Evolutionary conservation across 2,888 invertebrate species (phyloP).

Genomic region (Amiota mariae): DNA sequence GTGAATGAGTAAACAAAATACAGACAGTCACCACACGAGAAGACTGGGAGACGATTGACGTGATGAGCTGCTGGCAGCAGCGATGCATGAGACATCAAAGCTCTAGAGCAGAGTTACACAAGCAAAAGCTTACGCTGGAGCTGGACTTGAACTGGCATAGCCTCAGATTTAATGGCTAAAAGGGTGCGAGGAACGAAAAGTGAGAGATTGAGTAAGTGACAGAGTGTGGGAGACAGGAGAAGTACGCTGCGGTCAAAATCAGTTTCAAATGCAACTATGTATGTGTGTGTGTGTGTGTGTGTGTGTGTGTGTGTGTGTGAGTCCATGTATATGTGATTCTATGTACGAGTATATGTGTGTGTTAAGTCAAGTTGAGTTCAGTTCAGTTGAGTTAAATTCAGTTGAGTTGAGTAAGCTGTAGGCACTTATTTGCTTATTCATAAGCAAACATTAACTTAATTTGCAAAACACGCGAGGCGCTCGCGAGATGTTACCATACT

Average conservation of each 20-base stretch:
- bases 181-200: too few relatives aligned
- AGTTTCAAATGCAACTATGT: not conserved
- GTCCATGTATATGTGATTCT: too few relatives aligned
- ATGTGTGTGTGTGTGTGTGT: too few relatives aligned
- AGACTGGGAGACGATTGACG: not conserved
- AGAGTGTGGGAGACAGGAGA: too few relatives aligned
- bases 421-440: slow-evolving; percentile 71
- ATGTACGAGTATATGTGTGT: too few relatives aligned
- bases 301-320: too few relatives aligned
- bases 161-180: too few relatives aligned
- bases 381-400: not conserved
- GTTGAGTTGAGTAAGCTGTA: slow-evolving; percentile 41
- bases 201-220: too few relatives aligned
- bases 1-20: not conserved
- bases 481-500: not conserved
- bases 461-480: slow-evolving; percentile 49
- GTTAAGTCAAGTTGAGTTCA: not conserved
- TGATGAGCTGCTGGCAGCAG: slow-evolving; percentile 3
- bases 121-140: too few relatives aligned
- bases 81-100: not conserved
- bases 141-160: too few relatives aligned
- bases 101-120: not conserved
- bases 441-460: slow-evolving; percentile 73
- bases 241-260: too few relatives aligned
- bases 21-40: too few relatives aligned